Percentiles rank a stretch among this genome's conserved stretches.
Evolutionary conservation across 2,797 vertebrate species (phyloP).

Genomic region (Dermochelys coriacea): DNA sequence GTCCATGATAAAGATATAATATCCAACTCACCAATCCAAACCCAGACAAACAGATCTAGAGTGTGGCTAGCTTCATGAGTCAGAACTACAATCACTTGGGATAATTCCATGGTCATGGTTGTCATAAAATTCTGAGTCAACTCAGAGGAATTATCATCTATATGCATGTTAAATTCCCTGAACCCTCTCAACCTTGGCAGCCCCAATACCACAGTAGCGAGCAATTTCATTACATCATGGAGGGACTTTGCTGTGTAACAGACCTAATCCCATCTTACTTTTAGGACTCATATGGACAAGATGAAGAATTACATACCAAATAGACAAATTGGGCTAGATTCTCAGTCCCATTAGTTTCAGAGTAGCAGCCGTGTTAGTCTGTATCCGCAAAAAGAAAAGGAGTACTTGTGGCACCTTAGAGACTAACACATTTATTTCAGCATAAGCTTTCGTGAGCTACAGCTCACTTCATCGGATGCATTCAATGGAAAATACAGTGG

Average conservation of each 20-base stretch:
- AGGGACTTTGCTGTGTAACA: background rate
- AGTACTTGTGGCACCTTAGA: too few species aligned
- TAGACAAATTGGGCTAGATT: background rate
- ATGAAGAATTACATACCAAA: background rate
- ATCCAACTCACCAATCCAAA: background rate
- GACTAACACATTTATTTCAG: too few species aligned
- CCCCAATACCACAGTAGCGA: background rate
- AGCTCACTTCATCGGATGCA: too few species aligned
- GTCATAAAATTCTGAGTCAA: background rate
- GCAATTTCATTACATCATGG: background rate
- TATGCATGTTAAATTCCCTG: background rate
- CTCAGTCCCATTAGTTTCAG: background rate
- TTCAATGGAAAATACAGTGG: too few species aligned
- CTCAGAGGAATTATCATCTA: background rate
- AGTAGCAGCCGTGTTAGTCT: too few species aligned
- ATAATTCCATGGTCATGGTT: background rate
- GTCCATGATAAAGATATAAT: too few species aligned
- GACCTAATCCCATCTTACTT: background rate
- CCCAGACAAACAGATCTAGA: background rate
- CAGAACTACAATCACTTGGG: background rate
- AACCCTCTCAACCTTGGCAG: background rate
- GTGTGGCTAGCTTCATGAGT: background rate
- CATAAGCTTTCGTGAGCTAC: too few species aligned
- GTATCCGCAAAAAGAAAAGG: too few species aligned
- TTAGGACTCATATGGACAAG: background rate